phyloP scores from a whole-genome alignment of 2,888 invertebrate genomes.

The Nomada flava region DNA sequence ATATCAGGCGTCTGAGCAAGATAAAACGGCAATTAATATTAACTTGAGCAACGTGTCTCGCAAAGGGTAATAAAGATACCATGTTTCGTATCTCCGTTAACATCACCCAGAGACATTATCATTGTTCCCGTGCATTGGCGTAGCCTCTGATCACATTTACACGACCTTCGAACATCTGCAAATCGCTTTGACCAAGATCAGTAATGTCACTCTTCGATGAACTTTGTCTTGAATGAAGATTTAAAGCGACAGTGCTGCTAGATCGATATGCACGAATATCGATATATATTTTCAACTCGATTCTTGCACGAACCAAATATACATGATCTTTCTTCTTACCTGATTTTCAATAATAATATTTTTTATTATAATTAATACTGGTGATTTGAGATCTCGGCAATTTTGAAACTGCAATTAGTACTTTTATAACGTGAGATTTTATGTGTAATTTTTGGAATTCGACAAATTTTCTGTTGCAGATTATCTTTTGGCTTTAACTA shows the following conservation, averaged over 20 bases:
- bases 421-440: too few species aligned
- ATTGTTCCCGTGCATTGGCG: constrained; percentile 65
- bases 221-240: background rate
- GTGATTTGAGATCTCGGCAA: too few species aligned
- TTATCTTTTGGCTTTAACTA: background rate
- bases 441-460: too few species aligned
- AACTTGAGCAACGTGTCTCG: constrained; percentile 73
- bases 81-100: constrained; percentile 77
- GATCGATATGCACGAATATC: too few species aligned
- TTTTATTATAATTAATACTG: too few species aligned
- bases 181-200: constrained; percentile 63
- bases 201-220: constrained; percentile 30
- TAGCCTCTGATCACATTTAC: constrained; percentile 47
- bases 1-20: constrained; percentile 78
- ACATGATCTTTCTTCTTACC: too few species aligned
- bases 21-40: constrained; percentile 83
- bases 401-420: too few species aligned
- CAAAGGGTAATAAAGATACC: constrained; percentile 82
- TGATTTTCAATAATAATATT: too few species aligned
- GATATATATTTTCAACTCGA: too few species aligned
- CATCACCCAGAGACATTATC: constrained; percentile 78
- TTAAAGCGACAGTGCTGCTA: background rate
- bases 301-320: too few species aligned
- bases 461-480: too few species aligned
- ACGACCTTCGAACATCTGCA: constrained; percentile 34